Evolutionary conservation across 2,797 vertebrate species (phyloP).

Genomic region (Poeciliopsis infans): DNA sequence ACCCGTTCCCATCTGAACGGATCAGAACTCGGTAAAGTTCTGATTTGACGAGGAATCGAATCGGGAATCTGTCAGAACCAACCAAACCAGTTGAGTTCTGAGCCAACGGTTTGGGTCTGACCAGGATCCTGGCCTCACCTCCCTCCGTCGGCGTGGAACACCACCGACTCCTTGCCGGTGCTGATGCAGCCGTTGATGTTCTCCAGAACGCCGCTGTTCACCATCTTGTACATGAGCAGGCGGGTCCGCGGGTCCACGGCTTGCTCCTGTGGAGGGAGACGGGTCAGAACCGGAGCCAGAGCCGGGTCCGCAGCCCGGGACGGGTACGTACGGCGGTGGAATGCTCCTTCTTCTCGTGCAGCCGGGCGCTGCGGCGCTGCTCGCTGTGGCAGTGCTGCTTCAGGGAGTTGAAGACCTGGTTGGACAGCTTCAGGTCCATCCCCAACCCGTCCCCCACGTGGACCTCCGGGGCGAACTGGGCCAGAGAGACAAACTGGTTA

Average conservation of each 20-base stretch:
- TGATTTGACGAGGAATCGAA: too few species aligned
- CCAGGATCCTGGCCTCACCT: constrained; percentile 73
- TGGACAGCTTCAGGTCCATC: constrained; percentile 97
- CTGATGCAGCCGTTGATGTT: constrained; percentile 96
- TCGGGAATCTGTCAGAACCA: too few species aligned
- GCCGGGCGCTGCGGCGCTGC: constrained; percentile 89
- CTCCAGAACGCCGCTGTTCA: constrained; percentile 91
- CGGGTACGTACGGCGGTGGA: constrained; percentile 89
- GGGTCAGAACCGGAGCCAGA: too few species aligned
- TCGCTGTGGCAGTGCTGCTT: constrained; percentile 94
- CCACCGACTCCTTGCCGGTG: constrained; percentile 96
- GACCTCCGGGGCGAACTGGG: constrained; percentile 93
- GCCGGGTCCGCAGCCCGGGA: too few species aligned
- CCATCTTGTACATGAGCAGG: constrained; percentile 96
- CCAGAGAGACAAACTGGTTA: not conserved
- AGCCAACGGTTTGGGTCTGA: too few species aligned
- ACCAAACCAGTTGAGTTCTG: too few species aligned
- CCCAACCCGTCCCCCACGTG: constrained; percentile 94
- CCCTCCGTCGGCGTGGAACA: constrained; percentile 95
- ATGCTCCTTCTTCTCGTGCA: constrained; percentile 98
- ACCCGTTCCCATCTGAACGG: too few species aligned
- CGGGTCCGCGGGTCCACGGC: constrained; percentile 95
- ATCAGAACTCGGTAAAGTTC: too few species aligned
- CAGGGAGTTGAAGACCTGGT: constrained; percentile 95
- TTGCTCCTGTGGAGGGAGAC: constrained; percentile 86